Evolutionary conservation across 2,797 vertebrate genomes (phyloP), one percentile per base, ranked within the genome.

Genomic region (Enoplosus armatus): DNA sequence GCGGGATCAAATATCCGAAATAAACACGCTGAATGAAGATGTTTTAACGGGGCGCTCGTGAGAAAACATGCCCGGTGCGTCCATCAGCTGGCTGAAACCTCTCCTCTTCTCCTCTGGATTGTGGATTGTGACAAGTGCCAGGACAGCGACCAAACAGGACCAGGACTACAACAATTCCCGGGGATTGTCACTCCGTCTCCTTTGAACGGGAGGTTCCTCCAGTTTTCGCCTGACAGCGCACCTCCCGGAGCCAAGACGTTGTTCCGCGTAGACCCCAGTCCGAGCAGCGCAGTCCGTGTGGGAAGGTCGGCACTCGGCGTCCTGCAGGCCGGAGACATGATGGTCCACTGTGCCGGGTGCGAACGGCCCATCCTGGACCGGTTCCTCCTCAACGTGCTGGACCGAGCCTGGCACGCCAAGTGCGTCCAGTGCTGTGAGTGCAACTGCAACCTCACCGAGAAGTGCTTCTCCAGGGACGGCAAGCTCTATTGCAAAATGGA

Each of bases 401-500:
- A 99, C 96, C 91, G 97, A 92, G 97, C 98, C 87, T 99, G 98
- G 98, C 98, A 99, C 91, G 97, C 97, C 66, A 98, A 99, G 91
- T 99, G 98, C 91, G 98, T 99, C 64, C 98, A 98, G 95, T 99
- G 98, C 94, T 98, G 97, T 87, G 98, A 99, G 90, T 99, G 98
- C 95, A 98, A 94, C 95, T 97, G 97, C 94, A 97, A 97, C 93
- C 95, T 99, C 82, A 98, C 98, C 61, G 98, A 99, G 93, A 98
- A 97, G 95, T 99, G 98, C 91, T 99, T 99, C 94, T 98, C 98
- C 90, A 93, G 98, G 85, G 98, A 99, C 90, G 98, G 97, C 51
- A 99, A 99, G 95, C 97, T 99, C 87, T 99, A 98, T 94, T 99
- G 98, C 95, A 98, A 99, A 93, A 97, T 96, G 87, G 98, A 99